These are phyloP conservation scores for Trichogramma pretiosum DNA, from an alignment of 1,140 invertebrate species.

Conservation along the genomic window DNA sequence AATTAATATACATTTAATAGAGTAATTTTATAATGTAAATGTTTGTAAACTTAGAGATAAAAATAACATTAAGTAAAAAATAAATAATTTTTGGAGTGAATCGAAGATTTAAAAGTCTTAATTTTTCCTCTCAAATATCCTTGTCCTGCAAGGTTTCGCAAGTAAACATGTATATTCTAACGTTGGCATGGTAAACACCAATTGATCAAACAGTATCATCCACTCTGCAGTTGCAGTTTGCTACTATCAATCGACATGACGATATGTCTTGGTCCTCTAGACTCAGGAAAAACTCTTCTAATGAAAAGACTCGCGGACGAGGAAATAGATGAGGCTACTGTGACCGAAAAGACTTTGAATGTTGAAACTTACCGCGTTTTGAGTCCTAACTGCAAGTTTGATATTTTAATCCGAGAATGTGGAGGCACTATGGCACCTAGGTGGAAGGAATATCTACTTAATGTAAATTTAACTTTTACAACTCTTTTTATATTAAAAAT, in stretches of 20 bases:
- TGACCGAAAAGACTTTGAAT: constrained; percentile 68
- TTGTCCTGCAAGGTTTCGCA: too few species aligned
- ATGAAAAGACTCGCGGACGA: constrained; percentile 61
- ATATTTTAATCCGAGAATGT: constrained; percentile 53
- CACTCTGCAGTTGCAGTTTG: neutral
- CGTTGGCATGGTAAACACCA: constrained; percentile 11
- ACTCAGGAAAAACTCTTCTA: constrained; percentile 73
- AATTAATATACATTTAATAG: too few species aligned
- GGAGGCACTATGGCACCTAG: constrained; percentile 71
- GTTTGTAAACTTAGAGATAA: too few species aligned
- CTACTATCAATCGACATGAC: too few species aligned
- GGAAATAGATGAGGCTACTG: constrained; percentile 61
- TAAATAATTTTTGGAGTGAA: too few species aligned
- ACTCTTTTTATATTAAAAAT: neutral
- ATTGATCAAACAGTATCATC: constrained; percentile 13
- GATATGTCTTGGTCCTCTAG: constrained; percentile 66
- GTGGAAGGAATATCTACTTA: constrained; percentile 62
- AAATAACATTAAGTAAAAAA: too few species aligned
- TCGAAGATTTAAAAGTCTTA: too few species aligned
- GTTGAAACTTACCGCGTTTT: constrained; percentile 61
- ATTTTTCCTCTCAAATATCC: too few species aligned
- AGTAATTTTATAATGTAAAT: too few species aligned
- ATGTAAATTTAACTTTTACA: constrained; percentile 7
- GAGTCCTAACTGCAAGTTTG: constrained; percentile 42
- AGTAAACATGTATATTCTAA: too few species aligned